A percentile compares a stretch with the other conserved stretches of the same genome.
Evolutionary conservation across 2,888 invertebrate species (phyloP).

Genomic region (Podotricha telesiphe): DNA sequence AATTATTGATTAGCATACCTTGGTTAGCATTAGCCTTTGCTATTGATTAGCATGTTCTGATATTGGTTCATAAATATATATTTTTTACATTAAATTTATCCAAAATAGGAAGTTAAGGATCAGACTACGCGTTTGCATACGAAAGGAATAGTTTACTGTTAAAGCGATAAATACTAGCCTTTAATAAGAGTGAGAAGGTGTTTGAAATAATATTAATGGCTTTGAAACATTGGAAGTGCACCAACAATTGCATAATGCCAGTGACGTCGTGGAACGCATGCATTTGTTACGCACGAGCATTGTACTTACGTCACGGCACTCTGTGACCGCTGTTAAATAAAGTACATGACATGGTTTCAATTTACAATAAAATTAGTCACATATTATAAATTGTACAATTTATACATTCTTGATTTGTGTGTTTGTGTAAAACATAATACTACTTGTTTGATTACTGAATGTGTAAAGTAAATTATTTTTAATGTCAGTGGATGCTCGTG

Average conservation of each 20-base stretch:
- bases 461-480: neutral
- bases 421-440: no score
- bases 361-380: neutral
- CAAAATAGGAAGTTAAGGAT: no score
- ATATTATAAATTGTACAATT: neutral
- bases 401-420: neutral
- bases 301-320: neutral
- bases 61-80: no score
- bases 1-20: no score
- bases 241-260: neutral
- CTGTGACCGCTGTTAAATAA: neutral
- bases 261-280: conserved; percentile 6
- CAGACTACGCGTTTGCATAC: no score
- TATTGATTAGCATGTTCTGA: no score
- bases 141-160: no score
- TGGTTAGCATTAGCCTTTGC: no score
- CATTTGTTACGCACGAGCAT: conserved; percentile 2
- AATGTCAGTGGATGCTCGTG: neutral
- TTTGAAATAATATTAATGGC: neutral
- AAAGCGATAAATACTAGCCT: neutral
- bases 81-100: no score
- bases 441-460: neutral
- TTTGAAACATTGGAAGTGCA: conserved; percentile 7
- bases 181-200: neutral
- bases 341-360: neutral